Evolutionary conservation across 2,113 vertebrate species (phyloP), one percentile per base, ranked within the genome.

Genomic region (Anhinga anhinga): DNA sequence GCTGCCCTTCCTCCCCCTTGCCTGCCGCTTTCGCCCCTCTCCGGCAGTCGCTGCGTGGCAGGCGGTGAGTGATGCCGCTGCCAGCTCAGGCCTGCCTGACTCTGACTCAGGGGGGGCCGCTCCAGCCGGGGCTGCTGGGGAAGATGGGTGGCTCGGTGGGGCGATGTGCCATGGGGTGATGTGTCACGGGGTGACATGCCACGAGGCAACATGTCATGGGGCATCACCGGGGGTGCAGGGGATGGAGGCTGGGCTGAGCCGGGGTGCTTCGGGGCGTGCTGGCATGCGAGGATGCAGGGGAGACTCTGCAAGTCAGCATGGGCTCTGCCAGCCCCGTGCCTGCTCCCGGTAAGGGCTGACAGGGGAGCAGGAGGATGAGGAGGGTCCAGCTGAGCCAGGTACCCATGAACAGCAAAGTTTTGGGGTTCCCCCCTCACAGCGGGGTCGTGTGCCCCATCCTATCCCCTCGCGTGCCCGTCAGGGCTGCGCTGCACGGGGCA

Each of bases 251-350:
- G 67, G 26, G 59, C 47, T 69, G 47, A 22, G 20, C 10, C 2
- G 2, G 32, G 30, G 10, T 36, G 40, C 27, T 42, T 20, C 0
- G 5, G 32, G 30, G 6, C 7, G 0, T 2, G 5, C 23, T 38
- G 59, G 42, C 30, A 26, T 1, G 10, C 2, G 3, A 45, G 49
- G 81, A 15, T 3, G 10, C 27, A 23, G 14, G 32, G n/a, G 17
- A 32, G 40, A 78, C 16, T 32, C 49, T 10, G 20, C 27, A 42
- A 53, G 8, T 15, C 38, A 25, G 42, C 0, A 1, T 16, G 71
- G 63, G 44, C 50, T 58, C 65, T 58, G 78, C 63, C 56, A 71
- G 27, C 32, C 47, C 22, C 20, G 2, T 0, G 1, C 34, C 29
- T 47, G 23, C 23, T 20, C 67, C 44, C 2, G 0, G 15, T 15